Conservation (phyloP, 2,888 invertebrate species). For the Rosalia funebris region DNA sequence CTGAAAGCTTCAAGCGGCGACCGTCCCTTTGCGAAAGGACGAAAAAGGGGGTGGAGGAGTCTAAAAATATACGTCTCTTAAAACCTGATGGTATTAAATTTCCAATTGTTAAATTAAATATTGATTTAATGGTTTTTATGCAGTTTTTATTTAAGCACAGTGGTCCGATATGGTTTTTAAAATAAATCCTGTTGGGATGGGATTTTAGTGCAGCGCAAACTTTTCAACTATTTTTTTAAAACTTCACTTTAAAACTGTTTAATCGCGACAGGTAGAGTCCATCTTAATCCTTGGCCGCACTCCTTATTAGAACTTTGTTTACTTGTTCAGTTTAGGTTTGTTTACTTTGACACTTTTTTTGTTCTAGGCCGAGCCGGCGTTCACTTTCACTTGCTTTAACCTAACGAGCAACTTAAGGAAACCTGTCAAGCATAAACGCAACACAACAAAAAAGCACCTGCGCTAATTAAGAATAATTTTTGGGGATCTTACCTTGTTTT, state of each 20-base stretch:
- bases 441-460: conserved; percentile 40
- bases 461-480: conserved; percentile 20
- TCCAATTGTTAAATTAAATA: too few relatives aligned
- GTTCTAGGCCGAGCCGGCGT: conserved; percentile 28
- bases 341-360: conserved; percentile 28
- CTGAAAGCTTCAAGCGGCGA: conserved; percentile 34
- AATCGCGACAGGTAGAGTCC: neutral
- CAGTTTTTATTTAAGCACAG: neutral
- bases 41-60: conserved; percentile 1
- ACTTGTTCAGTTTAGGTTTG: too few relatives aligned
- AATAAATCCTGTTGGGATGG: too few relatives aligned
- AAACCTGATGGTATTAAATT: too few relatives aligned
- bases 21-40: conserved; percentile 23
- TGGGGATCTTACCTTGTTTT: conserved; percentile 58
- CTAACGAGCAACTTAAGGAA: conserved; percentile 34
- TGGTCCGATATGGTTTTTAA: too few relatives aligned
- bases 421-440: conserved; percentile 41
- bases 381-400: conserved; percentile 37
- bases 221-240: neutral
- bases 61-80: conserved; percentile 11
- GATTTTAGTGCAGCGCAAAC: too few relatives aligned
- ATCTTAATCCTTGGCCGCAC: conserved; percentile 3
- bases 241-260: neutral
- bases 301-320: conserved; percentile 16
- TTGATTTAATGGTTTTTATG: neutral